These are phyloP conservation scores for Sturnira hondurensis DNA, from an alignment of 2,113 vertebrate species.

Conservation along the genomic window DNA sequence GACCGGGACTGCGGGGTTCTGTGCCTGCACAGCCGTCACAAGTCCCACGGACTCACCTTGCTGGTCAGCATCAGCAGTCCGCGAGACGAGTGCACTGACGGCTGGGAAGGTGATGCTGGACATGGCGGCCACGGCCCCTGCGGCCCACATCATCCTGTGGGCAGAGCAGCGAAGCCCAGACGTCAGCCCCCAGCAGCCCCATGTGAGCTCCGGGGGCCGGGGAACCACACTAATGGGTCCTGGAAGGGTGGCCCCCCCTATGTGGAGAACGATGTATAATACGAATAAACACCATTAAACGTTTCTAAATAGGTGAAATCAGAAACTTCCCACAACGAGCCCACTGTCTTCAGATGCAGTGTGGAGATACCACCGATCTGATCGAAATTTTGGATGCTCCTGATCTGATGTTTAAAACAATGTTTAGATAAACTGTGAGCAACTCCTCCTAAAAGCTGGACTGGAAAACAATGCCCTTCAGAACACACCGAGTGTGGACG, in stretches of 20 bases:
- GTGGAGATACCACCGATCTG: not conserved
- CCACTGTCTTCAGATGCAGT: not conserved
- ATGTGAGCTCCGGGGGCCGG: not conserved
- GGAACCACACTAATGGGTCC: not conserved
- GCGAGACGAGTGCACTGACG: constrained; percentile 88
- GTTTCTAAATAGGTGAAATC: not conserved
- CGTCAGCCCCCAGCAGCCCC: not conserved
- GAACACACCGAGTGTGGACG: not conserved
- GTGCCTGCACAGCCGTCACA: not conserved
- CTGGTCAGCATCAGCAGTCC: constrained; percentile 90
- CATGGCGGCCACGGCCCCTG: constrained; percentile 89
- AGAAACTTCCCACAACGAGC: not conserved
- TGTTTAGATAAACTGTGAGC: not conserved
- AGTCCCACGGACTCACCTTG: constrained; percentile 80
- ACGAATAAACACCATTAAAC: not conserved
- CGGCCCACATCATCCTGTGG: constrained; percentile 93
- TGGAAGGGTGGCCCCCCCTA: not conserved
- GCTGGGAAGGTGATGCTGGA: constrained; percentile 92
- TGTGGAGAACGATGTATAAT: not conserved
- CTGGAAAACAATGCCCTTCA: not conserved
- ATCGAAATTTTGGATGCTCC: not conserved
- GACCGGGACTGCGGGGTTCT: not conserved
- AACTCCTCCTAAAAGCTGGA: not conserved
- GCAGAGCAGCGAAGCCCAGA: not conserved
- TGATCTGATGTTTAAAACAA: not conserved